A percentile compares a stretch with the other conserved stretches of the same genome.
These are phyloP conservation scores for Cheirogaleus medius DNA, from an alignment of 2,113 vertebrate genomes.

Conservation along the genomic window DNA sequence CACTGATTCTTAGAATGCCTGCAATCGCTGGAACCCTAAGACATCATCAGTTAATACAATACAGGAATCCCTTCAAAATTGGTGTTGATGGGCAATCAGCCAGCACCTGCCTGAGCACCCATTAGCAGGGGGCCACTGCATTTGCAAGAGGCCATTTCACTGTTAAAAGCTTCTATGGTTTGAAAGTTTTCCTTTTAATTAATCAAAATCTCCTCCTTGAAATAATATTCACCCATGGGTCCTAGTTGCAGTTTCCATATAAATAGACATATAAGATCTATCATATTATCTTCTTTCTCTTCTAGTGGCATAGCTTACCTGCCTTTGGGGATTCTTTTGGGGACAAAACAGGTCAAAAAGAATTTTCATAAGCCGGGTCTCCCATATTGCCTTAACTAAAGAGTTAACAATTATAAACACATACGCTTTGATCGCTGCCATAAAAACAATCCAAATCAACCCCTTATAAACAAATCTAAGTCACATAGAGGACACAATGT, in stretches of 20 bases:
- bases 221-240: background rate
- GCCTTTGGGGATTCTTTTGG: background rate
- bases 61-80: background rate
- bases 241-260: background rate
- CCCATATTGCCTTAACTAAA: background rate
- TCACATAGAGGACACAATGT: background rate
- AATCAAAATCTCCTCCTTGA: conserved; percentile 41
- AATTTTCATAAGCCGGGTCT: background rate
- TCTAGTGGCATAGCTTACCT: background rate
- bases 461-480: background rate
- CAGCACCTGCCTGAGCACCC: background rate
- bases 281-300: conserved; percentile 10
- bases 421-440: background rate
- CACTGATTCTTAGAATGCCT: background rate
- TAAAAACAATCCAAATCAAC: background rate
- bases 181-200: conserved; percentile 11
- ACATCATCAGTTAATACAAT: background rate
- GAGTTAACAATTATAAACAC: background rate
- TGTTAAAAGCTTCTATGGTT: background rate
- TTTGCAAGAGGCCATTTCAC: background rate
- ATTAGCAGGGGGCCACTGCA: background rate
- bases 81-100: background rate
- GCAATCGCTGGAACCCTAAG: background rate
- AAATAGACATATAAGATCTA: background rate
- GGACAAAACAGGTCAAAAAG: background rate